Conservation (phyloP, 1,140 invertebrate species). For the Ips nitidus region DNA sequence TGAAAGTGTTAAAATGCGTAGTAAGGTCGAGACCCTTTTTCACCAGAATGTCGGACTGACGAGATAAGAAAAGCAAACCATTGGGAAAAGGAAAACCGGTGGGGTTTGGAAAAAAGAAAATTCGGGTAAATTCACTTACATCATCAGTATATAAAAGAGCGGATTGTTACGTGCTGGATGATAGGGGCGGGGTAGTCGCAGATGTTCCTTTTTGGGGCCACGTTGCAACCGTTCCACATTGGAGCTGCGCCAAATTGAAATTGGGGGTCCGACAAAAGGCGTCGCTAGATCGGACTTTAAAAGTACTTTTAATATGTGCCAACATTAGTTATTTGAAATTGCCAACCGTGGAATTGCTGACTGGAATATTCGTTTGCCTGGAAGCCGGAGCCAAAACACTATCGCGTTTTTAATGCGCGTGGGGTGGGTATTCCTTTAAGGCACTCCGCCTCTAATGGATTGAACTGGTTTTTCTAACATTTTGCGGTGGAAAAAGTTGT, state of each 20-base stretch:
- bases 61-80: not conserved
- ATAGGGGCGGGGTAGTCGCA: conserved; percentile 2
- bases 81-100: not conserved
- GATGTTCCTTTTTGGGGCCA: not conserved
- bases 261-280: conserved; percentile 2
- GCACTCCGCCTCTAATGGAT: too few species aligned
- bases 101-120: not conserved
- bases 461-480: too few species aligned
- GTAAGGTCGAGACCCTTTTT: not conserved
- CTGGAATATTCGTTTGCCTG: too few species aligned
- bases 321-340: not conserved
- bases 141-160: conserved; percentile 4
- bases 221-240: not conserved
- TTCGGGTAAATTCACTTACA: conserved; percentile 2
- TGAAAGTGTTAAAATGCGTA: not conserved
- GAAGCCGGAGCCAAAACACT: too few species aligned
- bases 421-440: too few species aligned
- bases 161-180: conserved; percentile 1
- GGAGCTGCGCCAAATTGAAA: conserved; percentile 4
- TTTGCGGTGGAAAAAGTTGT: too few species aligned
- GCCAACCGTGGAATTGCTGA: not conserved
- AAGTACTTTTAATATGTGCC: conserved; percentile 5
- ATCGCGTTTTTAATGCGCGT: too few species aligned
- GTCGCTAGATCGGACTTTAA: not conserved
- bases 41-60: not conserved